These are phyloP conservation scores for Campodea augens DNA, from an alignment of 1,140 invertebrate species.

Conservation along the genomic window DNA sequence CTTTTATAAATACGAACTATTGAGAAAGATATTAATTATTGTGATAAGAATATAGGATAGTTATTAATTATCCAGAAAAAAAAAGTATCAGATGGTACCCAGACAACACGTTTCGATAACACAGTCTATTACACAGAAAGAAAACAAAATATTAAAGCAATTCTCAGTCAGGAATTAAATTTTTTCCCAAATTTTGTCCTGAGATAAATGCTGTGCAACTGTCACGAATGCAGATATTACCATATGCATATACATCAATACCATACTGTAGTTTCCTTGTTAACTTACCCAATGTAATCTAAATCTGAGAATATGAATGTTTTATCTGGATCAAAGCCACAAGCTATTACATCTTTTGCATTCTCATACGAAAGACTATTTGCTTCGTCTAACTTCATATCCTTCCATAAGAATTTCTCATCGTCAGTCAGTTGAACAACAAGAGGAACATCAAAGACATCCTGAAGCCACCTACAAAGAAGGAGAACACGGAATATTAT, in stretches of 20 bases:
- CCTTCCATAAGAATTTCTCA: conserved; percentile 96
- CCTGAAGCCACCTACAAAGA: conserved; percentile 78
- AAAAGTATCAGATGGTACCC: too few relatives aligned
- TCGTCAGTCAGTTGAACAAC: conserved; percentile 96
- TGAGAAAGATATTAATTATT: too few relatives aligned
- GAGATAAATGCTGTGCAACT: too few relatives aligned
- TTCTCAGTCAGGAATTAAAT: too few relatives aligned
- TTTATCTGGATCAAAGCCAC: conserved; percentile 88
- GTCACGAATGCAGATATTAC: too few relatives aligned
- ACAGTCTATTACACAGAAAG: too few relatives aligned
- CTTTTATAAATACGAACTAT: too few relatives aligned
- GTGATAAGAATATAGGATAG: too few relatives aligned
- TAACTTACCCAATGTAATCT: conserved; percentile 72
- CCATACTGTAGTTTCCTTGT: conserved; percentile 3
- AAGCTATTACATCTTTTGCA: conserved; percentile 94
- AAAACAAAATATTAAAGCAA: conserved; percentile 4
- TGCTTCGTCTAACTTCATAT: conserved; percentile 76
- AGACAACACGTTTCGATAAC: too few relatives aligned
- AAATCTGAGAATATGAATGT: conserved; percentile 97
- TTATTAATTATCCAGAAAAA: too few relatives aligned
- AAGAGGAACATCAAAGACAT: conserved; percentile 90
- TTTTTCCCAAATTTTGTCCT: too few relatives aligned
- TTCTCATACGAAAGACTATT: conserved; percentile 73
- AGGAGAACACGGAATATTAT: conserved; percentile 1
- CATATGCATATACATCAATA: too few relatives aligned